phyloP scores from a whole-genome alignment of 2,888 invertebrate genomes.

The Cactoblastis cactorum region DNA sequence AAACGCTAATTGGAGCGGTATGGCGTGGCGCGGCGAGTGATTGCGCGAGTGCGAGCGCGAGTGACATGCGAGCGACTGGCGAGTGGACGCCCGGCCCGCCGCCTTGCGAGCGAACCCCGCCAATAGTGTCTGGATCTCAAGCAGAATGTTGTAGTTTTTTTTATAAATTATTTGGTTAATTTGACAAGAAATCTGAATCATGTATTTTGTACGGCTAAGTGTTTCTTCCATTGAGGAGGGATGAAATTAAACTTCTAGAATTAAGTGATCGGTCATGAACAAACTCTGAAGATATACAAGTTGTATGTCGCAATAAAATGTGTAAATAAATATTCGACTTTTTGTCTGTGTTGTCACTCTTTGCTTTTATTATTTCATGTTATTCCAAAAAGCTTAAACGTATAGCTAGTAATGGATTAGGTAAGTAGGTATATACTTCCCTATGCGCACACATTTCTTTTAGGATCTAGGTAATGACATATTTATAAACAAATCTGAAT shows the following conservation, averaged over 20 bases:
- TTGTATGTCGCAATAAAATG: slow-evolving; percentile 73
- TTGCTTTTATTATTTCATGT: slow-evolving; percentile 5
- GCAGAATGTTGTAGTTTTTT: slow-evolving; percentile 71
- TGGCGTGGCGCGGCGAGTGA: slow-evolving; percentile 26
- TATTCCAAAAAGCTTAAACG: no score
- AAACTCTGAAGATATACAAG: slow-evolving; percentile 69
- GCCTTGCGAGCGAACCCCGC: slow-evolving; percentile 22
- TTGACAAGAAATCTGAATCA: slow-evolving; percentile 66
- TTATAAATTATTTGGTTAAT: slow-evolving; percentile 61
- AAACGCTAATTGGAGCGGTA: slow-evolving; percentile 8
- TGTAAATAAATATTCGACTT: slow-evolving; percentile 76
- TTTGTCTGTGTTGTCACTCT: slow-evolving; percentile 50
- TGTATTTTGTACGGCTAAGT: slow-evolving; percentile 73
- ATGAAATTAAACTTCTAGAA: slow-evolving; percentile 60
- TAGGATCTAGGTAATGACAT: no score
- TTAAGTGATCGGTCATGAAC: slow-evolving; percentile 75
- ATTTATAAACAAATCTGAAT: no score
- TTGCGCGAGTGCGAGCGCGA: slow-evolving; percentile 30
- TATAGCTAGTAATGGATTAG: no score
- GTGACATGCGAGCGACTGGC: slow-evolving; percentile 24
- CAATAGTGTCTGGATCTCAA: slow-evolving; percentile 60
- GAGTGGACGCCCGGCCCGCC: slow-evolving; percentile 12
- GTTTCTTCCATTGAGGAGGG: slow-evolving; percentile 72
- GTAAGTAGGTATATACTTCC: no score
- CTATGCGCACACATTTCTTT: no score